Evolutionary conservation across 2,888 invertebrate species (phyloP).

Genomic region (Nemotelus pantherinus): DNA sequence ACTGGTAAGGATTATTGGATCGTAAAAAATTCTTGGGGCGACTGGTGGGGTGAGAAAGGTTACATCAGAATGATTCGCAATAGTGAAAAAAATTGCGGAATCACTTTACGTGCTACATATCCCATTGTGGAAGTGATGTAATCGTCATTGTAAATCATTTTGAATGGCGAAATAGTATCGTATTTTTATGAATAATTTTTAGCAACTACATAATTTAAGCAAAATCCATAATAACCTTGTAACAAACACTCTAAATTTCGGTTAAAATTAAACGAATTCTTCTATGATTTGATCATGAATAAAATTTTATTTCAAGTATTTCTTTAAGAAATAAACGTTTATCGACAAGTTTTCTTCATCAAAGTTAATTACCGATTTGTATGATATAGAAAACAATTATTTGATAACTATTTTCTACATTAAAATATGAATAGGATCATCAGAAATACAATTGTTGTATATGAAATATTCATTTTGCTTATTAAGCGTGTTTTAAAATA

Average conservation of each 20-base stretch:
- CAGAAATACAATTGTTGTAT: constrained; percentile 29
- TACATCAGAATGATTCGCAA: constrained; percentile 48
- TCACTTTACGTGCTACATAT: constrained; percentile 47
- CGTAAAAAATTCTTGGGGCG: constrained; percentile 50
- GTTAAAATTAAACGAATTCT: too few relatives aligned
- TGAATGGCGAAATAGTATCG: too few relatives aligned
- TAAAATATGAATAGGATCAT: not conserved
- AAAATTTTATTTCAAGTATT: too few relatives aligned
- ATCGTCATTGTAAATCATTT: too few relatives aligned
- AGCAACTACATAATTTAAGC: too few relatives aligned
- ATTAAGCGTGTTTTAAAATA: constrained; percentile 40
- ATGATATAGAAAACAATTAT: constrained; percentile 35
- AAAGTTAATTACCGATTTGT: too few relatives aligned
- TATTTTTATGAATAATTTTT: too few relatives aligned
- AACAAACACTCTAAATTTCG: too few relatives aligned
- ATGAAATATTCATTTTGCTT: not conserved
- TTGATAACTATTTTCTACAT: constrained; percentile 24
- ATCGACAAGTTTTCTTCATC: too few relatives aligned
- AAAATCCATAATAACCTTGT: too few relatives aligned
- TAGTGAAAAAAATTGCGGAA: constrained; percentile 39
- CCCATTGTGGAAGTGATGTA: constrained; percentile 58
- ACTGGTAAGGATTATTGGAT: constrained; percentile 48
- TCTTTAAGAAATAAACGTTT: too few relatives aligned
- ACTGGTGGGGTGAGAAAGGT: constrained; percentile 48
- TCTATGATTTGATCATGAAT: too few relatives aligned